phyloP scores from a whole-genome alignment of 2,113 vertebrate species.

The Scytalopus superciliaris region DNA sequence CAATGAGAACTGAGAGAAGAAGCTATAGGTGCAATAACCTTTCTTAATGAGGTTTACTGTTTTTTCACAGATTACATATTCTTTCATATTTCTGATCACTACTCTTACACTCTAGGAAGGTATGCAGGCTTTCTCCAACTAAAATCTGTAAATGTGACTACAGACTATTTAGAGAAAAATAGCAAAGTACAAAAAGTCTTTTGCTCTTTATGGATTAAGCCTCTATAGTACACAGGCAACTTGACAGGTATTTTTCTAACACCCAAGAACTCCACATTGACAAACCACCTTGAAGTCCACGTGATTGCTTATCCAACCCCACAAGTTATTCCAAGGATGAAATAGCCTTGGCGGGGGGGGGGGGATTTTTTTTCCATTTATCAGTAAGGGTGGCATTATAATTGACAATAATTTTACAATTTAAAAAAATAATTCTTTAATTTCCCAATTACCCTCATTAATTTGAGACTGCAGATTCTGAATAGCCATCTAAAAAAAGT shows the following conservation, averaged over 20 bases:
- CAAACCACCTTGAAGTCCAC: background rate
- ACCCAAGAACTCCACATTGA: background rate
- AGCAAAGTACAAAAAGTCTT: slow-evolving; percentile 20
- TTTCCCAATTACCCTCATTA: slow-evolving; percentile 46
- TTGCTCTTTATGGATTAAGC: background rate
- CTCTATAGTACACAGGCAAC: background rate
- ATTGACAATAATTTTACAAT: background rate
- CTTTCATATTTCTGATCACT: slow-evolving; percentile 30
- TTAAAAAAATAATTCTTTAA: slow-evolving; percentile 36
- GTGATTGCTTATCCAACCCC: background rate
- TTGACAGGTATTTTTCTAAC: background rate
- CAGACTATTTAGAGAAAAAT: slow-evolving; percentile 20
- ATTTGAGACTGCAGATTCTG: slow-evolving; percentile 32
- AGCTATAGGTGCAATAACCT: slow-evolving; percentile 74
- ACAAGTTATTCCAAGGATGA: background rate
- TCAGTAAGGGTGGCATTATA: background rate
- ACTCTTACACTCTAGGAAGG: background rate
- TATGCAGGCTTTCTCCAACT: background rate
- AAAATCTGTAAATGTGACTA: background rate
- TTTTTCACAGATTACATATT: slow-evolving; percentile 40
- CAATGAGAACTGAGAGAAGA: slow-evolving; percentile 69
- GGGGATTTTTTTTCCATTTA: no score
- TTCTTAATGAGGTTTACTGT: slow-evolving; percentile 61
- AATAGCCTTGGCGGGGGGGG: no score
- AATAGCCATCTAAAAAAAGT: slow-evolving; percentile 20